A percentile compares a stretch with the other conserved stretches of the same genome.
These are phyloP conservation scores for Zaprionus kolodkinae DNA, from an alignment of 1,140 invertebrate genomes.

Conservation along the genomic window DNA sequence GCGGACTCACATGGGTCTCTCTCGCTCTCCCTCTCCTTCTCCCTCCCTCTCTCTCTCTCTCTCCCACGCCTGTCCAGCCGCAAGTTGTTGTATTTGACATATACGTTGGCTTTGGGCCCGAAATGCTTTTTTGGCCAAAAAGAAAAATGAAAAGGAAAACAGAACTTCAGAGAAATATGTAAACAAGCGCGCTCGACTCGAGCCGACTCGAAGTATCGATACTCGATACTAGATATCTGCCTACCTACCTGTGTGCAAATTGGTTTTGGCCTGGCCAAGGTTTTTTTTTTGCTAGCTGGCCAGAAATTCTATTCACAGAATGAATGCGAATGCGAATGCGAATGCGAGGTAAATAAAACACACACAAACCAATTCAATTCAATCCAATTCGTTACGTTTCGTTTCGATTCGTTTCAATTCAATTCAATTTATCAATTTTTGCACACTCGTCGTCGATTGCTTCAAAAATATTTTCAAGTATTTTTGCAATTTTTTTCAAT, in stretches of 20 bases:
- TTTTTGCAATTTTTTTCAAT: background rate
- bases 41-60: background rate
- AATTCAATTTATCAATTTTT: background rate
- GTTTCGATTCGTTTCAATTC: background rate
- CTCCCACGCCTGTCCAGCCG: background rate
- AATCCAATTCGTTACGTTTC: background rate
- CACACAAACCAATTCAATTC: background rate
- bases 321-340: background rate
- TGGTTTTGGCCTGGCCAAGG: background rate
- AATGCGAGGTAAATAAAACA: too few relatives aligned
- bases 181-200: background rate
- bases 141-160: background rate
- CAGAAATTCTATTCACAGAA: background rate
- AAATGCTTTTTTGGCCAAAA: background rate
- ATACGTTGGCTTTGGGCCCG: background rate
- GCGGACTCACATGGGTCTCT: constrained; percentile 26
- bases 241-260: background rate
- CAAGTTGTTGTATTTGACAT: background rate
- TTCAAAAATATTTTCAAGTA: background rate
- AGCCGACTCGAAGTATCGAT: background rate
- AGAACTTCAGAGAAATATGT: background rate
- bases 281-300: background rate
- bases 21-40: background rate
- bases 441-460: background rate
- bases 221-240: too few relatives aligned